A percentile compares a stretch with the other conserved stretches of the same genome.
Evolutionary conservation across 1,140 invertebrate species (phyloP).

Genomic region (Littorina saxatilis): DNA sequence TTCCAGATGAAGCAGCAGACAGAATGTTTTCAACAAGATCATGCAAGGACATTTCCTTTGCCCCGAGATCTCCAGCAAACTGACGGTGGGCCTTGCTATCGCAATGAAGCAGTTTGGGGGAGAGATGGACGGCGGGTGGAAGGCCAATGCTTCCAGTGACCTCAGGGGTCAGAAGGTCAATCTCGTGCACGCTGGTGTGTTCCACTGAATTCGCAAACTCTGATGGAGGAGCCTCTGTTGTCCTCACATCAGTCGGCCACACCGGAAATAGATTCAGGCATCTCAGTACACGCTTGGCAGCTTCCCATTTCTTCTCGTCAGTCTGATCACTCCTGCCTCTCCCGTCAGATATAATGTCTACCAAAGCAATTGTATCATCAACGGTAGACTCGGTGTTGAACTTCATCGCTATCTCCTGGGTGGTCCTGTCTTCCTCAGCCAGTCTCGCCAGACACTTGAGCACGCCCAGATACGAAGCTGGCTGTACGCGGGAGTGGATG

Average conservation of each 20-base stretch:
- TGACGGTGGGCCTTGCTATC: neutral
- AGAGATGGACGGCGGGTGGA: neutral
- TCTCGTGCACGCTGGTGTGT: neutral
- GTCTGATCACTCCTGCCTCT: neutral
- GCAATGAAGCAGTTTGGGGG: slow-evolving; percentile 2
- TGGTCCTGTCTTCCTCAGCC: neutral
- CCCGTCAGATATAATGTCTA: neutral
- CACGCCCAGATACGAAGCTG: neutral
- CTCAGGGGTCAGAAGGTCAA: neutral
- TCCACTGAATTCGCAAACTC: neutral
- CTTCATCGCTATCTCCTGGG: neutral
- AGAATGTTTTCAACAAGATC: neutral
- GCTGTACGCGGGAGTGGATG: neutral
- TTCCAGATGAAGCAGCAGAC: neutral
- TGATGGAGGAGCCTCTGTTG: too few species aligned
- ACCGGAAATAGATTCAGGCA: neutral
- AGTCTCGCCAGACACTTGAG: neutral
- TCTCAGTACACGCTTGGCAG: neutral
- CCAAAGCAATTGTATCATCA: neutral
- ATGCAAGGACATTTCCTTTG: neutral
- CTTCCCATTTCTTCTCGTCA: neutral
- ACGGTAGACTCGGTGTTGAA: neutral
- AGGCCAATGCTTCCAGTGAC: neutral
- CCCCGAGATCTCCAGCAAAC: neutral
- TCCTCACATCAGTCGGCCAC: too few species aligned